phyloP scores from a whole-genome alignment of 2,797 vertebrate species.

The Cyprinella venusta region DNA sequence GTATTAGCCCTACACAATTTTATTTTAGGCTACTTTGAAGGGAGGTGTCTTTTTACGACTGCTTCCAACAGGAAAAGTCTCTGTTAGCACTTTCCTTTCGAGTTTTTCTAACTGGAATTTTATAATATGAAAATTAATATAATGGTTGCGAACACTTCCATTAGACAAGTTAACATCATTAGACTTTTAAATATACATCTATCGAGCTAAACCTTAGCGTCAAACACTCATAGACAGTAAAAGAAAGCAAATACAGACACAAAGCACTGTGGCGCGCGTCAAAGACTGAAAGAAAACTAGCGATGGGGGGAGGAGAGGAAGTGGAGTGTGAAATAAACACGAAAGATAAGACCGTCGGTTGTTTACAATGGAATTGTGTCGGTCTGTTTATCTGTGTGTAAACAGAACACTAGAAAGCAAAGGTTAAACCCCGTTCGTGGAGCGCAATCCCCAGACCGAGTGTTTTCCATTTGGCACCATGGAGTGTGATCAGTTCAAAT shows the following conservation, averaged over 20 bases:
- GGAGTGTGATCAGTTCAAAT: conserved; percentile 23
- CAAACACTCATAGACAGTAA: background rate
- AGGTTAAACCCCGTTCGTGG: conserved; percentile 35
- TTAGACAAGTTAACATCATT: background rate
- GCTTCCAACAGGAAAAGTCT: background rate
- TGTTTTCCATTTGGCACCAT: conserved; percentile 40
- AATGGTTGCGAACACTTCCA: background rate
- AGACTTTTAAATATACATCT: background rate
- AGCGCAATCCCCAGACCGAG: conserved; percentile 27
- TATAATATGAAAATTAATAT: background rate
- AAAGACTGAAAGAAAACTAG: background rate
- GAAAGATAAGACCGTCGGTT: background rate
- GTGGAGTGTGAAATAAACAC: background rate
- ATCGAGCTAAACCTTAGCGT: background rate
- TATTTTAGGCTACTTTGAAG: background rate
- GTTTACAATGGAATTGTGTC: background rate
- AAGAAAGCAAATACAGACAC: background rate
- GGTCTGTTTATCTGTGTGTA: conserved; percentile 8
- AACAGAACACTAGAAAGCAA: conserved; percentile 36
- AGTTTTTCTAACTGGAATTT: background rate
- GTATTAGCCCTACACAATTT: background rate
- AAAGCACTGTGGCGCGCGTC: background rate
- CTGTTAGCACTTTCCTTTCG: background rate
- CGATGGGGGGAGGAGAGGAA: background rate
- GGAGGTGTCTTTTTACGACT: background rate